Base-by-base conservation (phyloP, 1,140 invertebrate species). In the Thalassaphorura encarpata region DNA sequence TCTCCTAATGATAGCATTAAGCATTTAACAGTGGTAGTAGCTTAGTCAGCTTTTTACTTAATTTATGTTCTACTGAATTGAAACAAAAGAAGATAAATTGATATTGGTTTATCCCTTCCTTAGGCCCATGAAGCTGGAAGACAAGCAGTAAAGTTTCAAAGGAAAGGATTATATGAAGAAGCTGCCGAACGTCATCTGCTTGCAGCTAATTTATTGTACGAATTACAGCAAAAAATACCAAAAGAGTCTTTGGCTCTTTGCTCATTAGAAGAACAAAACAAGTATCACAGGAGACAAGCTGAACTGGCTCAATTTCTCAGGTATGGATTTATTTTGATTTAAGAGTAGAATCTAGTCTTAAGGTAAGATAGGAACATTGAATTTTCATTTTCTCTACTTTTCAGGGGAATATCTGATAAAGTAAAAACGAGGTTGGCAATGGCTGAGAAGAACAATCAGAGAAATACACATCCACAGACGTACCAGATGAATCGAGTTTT, bases 51-150 rank as follows among this genome's bases (percentile, higher is more conserved):
- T n/a, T n/a, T n/a, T n/a, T n/a, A n/a, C n/a, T n/a, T n/a, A n/a
- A n/a, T n/a, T n/a, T n/a, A n/a, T n/a, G n/a, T n/a, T n/a, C n/a
- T n/a, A n/a, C n/a, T n/a, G n/a, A n/a, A n/a, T n/a, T n/a, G n/a
- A n/a, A 26, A 26, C 6, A 11, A 13, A 23, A 26, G 23, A 5
- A 47, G 5, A 23, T 11, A 6, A 33, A 13, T 33, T 50, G 4
- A 47, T 47, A 21, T 18, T 36, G 21, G 29, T 29, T 50, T 36
- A 8, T 53, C 16, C 39, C 29, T 39, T 18, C 33, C 11, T 11
- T 36, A 62, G 60, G 60, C 60, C 8, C 60, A 62, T 33, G 43
- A 51, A 43, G 39, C 52, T 19, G 55, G 55, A 26, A 49, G 60
- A 8, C 33, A 54, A 52, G 60, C 60, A 41, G 46, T 48, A 39